These are phyloP conservation scores for Apodemia zela DNA, from an alignment of 2,888 invertebrate genomes.

Conservation along the genomic window DNA sequence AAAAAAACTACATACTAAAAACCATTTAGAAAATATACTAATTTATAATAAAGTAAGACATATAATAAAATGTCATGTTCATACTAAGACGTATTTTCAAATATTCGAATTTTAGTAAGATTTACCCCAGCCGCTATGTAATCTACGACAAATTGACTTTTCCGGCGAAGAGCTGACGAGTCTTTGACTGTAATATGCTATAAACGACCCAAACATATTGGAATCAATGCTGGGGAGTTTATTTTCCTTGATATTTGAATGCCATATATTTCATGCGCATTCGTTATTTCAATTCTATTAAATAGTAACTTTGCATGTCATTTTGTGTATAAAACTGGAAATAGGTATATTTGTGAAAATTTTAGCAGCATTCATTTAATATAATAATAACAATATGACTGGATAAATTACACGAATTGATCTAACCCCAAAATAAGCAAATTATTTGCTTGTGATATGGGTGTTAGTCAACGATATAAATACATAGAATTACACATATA, in stretches of 20 bases:
- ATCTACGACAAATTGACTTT: conserved; percentile 77
- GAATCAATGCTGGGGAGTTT: conserved; percentile 65
- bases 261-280: conserved; percentile 65
- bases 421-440: too few species aligned
- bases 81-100: conserved; percentile 50
- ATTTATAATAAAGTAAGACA: background rate
- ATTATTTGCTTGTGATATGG: too few species aligned
- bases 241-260: conserved; percentile 77
- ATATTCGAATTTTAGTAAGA: conserved; percentile 59
- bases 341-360: too few species aligned
- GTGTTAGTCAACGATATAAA: too few species aligned
- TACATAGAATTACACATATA: too few species aligned
- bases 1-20: too few species aligned
- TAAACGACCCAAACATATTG: conserved; percentile 75
- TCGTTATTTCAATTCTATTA: conserved; percentile 44
- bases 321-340: conserved; percentile 26
- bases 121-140: conserved; percentile 58
- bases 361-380: too few species aligned
- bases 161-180: conserved; percentile 71
- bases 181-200: conserved; percentile 69
- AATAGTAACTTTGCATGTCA: conserved; percentile 48
- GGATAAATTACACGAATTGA: too few species aligned
- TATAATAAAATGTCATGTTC: conserved; percentile 37
- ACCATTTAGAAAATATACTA: background rate
- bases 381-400: too few species aligned